Conservation (phyloP, 2,113 vertebrate species). For the Microtus richardsoni region DNA sequence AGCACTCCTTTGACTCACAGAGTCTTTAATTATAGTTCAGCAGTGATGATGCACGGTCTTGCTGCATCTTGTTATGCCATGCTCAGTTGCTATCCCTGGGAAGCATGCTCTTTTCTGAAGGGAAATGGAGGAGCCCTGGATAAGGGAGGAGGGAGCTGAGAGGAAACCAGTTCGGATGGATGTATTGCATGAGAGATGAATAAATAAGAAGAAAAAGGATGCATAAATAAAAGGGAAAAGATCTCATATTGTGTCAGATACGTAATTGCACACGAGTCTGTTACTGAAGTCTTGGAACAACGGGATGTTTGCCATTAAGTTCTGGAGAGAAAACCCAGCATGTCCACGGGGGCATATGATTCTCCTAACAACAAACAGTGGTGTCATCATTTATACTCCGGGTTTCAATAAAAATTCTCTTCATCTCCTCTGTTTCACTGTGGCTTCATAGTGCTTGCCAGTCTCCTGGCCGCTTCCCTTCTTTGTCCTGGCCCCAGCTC, state of each 20-base stretch:
- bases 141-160: not conserved
- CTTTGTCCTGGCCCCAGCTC: not conserved
- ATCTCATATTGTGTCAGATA: not conserved
- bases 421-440: constrained; percentile 18
- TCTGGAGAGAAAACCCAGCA: not conserved
- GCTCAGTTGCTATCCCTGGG: not conserved
- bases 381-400: not conserved
- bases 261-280: not conserved
- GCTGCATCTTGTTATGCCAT: not conserved
- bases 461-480: not conserved
- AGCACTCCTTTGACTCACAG: not conserved
- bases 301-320: constrained; percentile 1
- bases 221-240: no score
- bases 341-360: not conserved
- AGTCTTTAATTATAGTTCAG: not conserved
- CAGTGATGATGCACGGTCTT: not conserved
- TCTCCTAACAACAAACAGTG: not conserved
- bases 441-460: not conserved
- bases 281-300: not conserved
- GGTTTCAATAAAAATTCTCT: not conserved
- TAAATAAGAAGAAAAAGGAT: no score
- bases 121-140: not conserved
- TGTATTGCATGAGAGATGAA: not conserved
- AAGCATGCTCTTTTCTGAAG: not conserved
- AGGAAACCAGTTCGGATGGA: not conserved